These are phyloP conservation scores for Ephialtes manifestator DNA, from an alignment of 2,888 invertebrate species.

Conservation along the genomic window DNA sequence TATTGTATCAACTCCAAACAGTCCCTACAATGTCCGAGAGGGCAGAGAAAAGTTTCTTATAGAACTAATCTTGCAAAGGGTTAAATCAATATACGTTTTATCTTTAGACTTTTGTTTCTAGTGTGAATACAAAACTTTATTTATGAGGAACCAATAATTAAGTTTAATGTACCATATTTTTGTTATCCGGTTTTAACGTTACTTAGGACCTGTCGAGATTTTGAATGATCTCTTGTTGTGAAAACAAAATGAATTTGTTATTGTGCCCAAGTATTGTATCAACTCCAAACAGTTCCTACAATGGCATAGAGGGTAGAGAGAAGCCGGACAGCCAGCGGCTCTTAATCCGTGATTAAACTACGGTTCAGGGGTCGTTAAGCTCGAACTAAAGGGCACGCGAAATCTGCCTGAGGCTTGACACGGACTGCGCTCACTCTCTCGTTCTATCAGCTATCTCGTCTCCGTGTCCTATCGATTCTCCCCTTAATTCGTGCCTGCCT, in stretches of 20 bases:
- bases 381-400: constrained; percentile 81
- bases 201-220: background rate
- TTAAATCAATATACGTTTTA: no score
- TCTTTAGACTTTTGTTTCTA: no score
- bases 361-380: constrained; percentile 83
- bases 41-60: no score
- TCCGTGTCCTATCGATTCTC: constrained; percentile 80
- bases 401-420: constrained; percentile 80
- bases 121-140: no score
- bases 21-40: no score
- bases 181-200: background rate
- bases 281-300: background rate
- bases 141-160: no score
- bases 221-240: background rate
- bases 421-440: constrained; percentile 71
- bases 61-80: no score
- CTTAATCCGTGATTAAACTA: constrained; percentile 84
- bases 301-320: background rate
- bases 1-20: no score
- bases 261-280: background rate
- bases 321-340: constrained; percentile 73
- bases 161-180: no score
- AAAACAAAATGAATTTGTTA: constrained; percentile 17
- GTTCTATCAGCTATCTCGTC: constrained; percentile 72
- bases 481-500: constrained; percentile 78